Percentiles rank a stretch among this genome's conserved stretches.
phyloP scores from a whole-genome alignment of 2,113 vertebrate species.

The Crotophaga sulcirostris region DNA sequence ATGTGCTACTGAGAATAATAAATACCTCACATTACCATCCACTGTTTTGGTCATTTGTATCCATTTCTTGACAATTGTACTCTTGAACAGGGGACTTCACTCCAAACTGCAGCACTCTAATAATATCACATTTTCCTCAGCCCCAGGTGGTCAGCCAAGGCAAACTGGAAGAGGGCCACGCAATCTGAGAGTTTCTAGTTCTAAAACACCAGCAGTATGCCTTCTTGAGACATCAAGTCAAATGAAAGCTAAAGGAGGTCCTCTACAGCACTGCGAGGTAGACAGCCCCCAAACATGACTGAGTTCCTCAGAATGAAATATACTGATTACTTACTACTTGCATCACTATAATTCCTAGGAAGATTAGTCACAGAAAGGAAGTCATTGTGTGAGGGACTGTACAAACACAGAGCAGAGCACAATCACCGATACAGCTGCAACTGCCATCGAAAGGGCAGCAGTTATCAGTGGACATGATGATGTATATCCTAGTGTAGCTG shows the following conservation, averaged over 20 bases:
- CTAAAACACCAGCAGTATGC: not conserved
- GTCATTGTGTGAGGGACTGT: slow-evolving; percentile 37
- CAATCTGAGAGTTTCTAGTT: not conserved
- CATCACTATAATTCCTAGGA: slow-evolving; percentile 59
- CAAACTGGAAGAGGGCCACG: not conserved
- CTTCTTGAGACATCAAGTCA: not conserved
- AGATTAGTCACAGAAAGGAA: slow-evolving; percentile 68
- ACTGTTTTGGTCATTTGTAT: not conserved
- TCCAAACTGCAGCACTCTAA: not conserved
- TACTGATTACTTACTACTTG: slow-evolving; percentile 59
- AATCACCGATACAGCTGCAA: not conserved
- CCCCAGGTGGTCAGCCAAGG: not conserved
- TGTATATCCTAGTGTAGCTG: not conserved
- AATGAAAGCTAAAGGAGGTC: not conserved
- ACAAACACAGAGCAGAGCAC: slow-evolving; percentile 15
- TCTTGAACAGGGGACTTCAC: not conserved
- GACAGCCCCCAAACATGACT: not conserved
- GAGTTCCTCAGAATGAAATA: slow-evolving; percentile 29
- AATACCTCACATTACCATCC: not conserved
- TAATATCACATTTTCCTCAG: not conserved
- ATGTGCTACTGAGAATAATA: not conserved
- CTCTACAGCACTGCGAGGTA: not conserved
- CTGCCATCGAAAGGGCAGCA: not conserved
- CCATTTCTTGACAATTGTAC: not conserved
- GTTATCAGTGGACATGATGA: not conserved